Conservation (phyloP, 2,113 vertebrate species). For the Canis aureus region DNA sequence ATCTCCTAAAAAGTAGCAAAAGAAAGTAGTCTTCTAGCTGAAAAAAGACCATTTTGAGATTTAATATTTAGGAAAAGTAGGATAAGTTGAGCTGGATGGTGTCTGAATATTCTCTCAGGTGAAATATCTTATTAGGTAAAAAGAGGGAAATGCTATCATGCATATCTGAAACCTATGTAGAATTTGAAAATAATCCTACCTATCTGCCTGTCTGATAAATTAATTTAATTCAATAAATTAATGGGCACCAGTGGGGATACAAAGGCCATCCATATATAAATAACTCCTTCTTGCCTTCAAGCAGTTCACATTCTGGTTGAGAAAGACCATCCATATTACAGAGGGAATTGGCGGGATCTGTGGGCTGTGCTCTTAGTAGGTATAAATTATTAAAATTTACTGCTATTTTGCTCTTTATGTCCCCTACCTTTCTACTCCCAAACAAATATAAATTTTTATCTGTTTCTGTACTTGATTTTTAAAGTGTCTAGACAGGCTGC, state of each 20-base stretch:
- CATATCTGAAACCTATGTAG: neutral
- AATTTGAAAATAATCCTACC: neutral
- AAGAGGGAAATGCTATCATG: neutral
- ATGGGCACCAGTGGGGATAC: neutral
- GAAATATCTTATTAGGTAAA: neutral
- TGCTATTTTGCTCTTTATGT: neutral
- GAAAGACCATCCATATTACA: neutral
- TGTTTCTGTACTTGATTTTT: neutral
- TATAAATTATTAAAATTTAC: neutral
- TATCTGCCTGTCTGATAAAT: neutral
- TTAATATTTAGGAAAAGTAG: neutral
- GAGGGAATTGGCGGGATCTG: too few relatives aligned
- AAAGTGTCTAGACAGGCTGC: neutral
- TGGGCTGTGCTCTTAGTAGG: neutral
- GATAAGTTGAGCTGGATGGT: neutral
- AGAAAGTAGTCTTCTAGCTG: neutral
- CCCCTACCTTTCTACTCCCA: neutral
- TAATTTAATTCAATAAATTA: neutral
- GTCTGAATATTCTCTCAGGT: neutral
- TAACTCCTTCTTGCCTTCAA: neutral
- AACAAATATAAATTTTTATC: neutral
- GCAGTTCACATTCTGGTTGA: neutral
- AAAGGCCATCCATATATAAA: neutral
- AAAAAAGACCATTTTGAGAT: neutral
- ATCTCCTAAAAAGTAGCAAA: neutral